Base-by-base conservation (phyloP, 2,888 invertebrate genomes). In the Lepidochitona cinerea region DNA sequence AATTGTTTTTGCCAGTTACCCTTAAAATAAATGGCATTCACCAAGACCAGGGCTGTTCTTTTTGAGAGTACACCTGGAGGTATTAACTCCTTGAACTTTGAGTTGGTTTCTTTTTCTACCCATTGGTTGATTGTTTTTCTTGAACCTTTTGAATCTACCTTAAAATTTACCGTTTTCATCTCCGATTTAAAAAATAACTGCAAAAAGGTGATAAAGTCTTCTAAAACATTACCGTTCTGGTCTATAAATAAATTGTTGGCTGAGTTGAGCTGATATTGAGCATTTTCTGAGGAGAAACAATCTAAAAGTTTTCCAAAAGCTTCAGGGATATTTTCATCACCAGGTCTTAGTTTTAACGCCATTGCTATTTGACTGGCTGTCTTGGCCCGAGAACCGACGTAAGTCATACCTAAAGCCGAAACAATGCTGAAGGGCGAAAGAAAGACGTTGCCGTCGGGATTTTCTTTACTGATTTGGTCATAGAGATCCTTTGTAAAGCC, bases 61-160 rank as follows among this genome's bases (percentile, higher is more conserved):
- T 79, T 23, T 69, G 79, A 84, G 18, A 91, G 79, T 6, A 83
- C 77, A n/a, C 93, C 92, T 0, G 93, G 23, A 0, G 92, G 88
- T 68, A 98, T 90, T 1, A 98, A 92, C 83, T 96, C 92, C 81
- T 94, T 93, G 72, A 98, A 97, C 89, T 94, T 96, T 9, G 94
- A 91, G 71, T 95, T 94, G 0, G 98, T 98, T 85, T 95, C 93
- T 5, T 93, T 89, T 85, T 94, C 94, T 52, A 96, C 96, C 96
- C 97, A 97, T 49, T 89, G 83, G 87, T 98, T 98, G 67, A 98
- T 96, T 32, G 74, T 77, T 26, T 37, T 6, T 65, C 86, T 72
- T 18, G 91, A 87, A 0, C 92, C 92, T 0, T 85, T 85, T 0
- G 85, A 36, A 53, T 86, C 77, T 7, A 70, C 70, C 0, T 36